phyloP scores from a whole-genome alignment of 2,797 vertebrate species.

The Margarornis squamiger region DNA sequence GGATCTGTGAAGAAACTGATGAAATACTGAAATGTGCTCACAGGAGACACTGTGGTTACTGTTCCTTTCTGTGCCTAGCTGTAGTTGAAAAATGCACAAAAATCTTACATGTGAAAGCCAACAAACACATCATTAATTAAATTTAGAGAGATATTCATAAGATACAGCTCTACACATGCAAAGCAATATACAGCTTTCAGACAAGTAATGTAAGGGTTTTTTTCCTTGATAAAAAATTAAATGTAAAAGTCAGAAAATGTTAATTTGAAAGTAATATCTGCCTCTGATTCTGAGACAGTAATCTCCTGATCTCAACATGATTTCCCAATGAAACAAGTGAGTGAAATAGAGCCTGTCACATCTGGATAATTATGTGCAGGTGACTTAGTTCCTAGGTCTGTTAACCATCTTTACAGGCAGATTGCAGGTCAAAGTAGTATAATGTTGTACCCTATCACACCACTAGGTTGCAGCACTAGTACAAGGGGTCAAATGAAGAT shows the following conservation, averaged over 20 bases:
- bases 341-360: neutral
- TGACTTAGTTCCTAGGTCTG: slow-evolving; percentile 26
- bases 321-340: slow-evolving; percentile 28
- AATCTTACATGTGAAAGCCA: slow-evolving; percentile 5
- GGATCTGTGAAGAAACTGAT: neutral
- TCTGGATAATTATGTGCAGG: neutral
- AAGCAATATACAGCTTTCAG: slow-evolving; percentile 5
- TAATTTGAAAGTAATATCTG: slow-evolving; percentile 55
- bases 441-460: slow-evolving; percentile 40
- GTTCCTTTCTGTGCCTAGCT: neutral
- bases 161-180: neutral
- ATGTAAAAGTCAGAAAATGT: slow-evolving; percentile 46
- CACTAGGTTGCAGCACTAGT: slow-evolving; percentile 71
- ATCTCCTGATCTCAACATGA: slow-evolving; percentile 6
- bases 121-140: neutral
- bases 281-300: neutral
- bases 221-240: slow-evolving; percentile 24
- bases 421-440: neutral
- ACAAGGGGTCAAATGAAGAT: neutral
- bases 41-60: neutral
- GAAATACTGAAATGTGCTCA: slow-evolving; percentile 13
- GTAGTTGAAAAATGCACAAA: neutral
- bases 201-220: slow-evolving; percentile 2
- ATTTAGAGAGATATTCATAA: neutral
- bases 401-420: slow-evolving; percentile 25